These are phyloP conservation scores for Hexactinellida sp. DNA, from an alignment of 37 sponge, comb jelly and placozoan species.

Conservation along the genomic window DNA sequence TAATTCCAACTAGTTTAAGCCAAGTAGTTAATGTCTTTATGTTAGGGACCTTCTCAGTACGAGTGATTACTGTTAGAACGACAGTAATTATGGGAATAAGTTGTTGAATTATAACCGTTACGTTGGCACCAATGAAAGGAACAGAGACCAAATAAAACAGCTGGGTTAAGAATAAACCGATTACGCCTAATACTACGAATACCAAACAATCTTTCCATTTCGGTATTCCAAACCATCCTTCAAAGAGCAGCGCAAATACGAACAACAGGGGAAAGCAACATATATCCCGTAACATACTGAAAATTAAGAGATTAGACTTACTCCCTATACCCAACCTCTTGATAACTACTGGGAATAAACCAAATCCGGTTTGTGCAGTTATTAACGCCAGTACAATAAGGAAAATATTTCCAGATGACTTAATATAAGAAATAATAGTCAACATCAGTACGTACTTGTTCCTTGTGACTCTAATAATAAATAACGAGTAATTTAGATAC, in stretches of 20 bases:
- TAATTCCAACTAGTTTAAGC: constrained; percentile 18
- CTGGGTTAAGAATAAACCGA: constrained; percentile 18
- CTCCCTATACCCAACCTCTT: not conserved
- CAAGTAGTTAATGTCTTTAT: not conserved
- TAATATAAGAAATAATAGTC: too few species aligned
- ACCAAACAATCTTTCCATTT: not conserved
- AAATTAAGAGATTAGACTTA: constrained; percentile 17
- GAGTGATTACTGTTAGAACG: not conserved
- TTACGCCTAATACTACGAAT: not conserved
- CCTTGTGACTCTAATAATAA: too few species aligned
- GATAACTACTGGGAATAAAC: constrained; percentile 13
- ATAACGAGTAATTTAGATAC: too few species aligned
- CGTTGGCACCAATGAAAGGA: constrained; percentile 10
- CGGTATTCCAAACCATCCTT: not conserved
- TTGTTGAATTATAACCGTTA: not conserved
- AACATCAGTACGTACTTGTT: too few species aligned
- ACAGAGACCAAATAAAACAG: constrained; percentile 12
- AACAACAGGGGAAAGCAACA: constrained; percentile 22
- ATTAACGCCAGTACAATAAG: not conserved
- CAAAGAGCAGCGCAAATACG: not conserved
- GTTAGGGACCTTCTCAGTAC: not conserved
- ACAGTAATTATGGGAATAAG: not conserved
- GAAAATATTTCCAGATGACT: not conserved
- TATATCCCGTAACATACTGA: constrained; percentile 14
- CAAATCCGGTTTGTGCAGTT: constrained; percentile 22